Evolutionary conservation across 1,140 invertebrate genomes (phyloP).

Genomic region (Leptinotarsa texana): DNA sequence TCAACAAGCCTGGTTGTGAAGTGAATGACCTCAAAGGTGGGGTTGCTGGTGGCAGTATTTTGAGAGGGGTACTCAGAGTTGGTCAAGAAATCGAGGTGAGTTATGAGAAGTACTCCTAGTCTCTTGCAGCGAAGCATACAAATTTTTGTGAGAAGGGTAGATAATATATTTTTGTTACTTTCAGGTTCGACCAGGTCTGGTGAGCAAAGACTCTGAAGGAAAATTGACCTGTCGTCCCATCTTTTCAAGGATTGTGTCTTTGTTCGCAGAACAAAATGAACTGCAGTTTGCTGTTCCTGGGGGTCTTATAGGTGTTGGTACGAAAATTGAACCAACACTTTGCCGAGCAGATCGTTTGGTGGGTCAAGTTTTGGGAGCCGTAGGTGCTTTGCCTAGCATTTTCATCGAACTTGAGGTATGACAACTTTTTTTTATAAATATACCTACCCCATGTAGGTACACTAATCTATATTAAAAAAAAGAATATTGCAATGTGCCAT

Average conservation of each 20-base stretch:
- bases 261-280: slow-evolving; percentile 98
- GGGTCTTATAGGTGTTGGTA: slow-evolving; percentile 97
- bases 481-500: too few species aligned
- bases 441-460: too few species aligned
- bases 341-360: slow-evolving; percentile 98
- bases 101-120: too few species aligned
- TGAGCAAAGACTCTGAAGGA: slow-evolving; percentile 95
- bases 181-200: slow-evolving; percentile 92
- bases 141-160: not conserved
- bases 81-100: slow-evolving; percentile 68
- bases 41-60: slow-evolving; percentile 97
- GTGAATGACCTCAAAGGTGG: slow-evolving; percentile 98
- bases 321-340: slow-evolving; percentile 97
- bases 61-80: slow-evolving; percentile 92
- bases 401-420: slow-evolving; percentile 92
- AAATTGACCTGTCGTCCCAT: slow-evolving; percentile 96
- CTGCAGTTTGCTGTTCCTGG: slow-evolving; percentile 98
- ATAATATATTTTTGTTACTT: slow-evolving; percentile 14
- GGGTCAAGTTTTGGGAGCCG: slow-evolving; percentile 97
- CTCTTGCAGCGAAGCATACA: too few species aligned
- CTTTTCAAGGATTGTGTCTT: slow-evolving; percentile 95
- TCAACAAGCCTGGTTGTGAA: slow-evolving; percentile 99
- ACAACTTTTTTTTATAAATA: too few species aligned
- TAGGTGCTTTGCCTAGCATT: slow-evolving; percentile 94
- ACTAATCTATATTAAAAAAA: too few species aligned